A percentile compares a stretch with the other conserved stretches of the same genome.
These are phyloP conservation scores for Parazoanthus swiftii DNA, from an alignment of 92 coral and sea anemone species.

Conservation along the genomic window DNA sequence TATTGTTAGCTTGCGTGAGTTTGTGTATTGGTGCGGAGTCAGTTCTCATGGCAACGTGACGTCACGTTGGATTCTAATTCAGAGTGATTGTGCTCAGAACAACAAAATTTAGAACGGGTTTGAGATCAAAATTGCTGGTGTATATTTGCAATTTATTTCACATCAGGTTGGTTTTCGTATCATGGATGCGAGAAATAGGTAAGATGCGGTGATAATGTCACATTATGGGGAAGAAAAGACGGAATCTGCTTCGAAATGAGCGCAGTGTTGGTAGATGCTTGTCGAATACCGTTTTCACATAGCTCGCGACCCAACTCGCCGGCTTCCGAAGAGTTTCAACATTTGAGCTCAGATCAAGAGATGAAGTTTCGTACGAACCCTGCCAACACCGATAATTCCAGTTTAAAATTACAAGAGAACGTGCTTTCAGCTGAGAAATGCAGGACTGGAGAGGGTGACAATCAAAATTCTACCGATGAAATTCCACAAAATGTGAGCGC, in stretches of 20 bases:
- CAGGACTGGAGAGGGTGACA: neutral
- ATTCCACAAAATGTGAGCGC: neutral
- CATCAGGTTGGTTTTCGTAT: neutral
- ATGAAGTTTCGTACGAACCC: constrained; percentile 5
- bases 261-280: neutral
- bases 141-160: neutral
- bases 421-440: neutral
- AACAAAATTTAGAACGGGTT: constrained; percentile 20
- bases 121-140: neutral
- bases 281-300: constrained; percentile 25
- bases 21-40: neutral
- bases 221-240: constrained; percentile 14
- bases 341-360: neutral
- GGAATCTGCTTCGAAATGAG: constrained; percentile 3
- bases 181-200: neutral
- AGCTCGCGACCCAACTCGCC: neutral
- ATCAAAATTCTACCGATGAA: neutral
- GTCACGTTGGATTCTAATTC: neutral
- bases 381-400: neutral
- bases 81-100: neutral
- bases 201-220: neutral
- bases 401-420: neutral
- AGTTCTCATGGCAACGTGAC: constrained; percentile 34
- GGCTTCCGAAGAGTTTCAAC: neutral
- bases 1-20: neutral